A percentile compares a stretch with the other conserved stretches of the same genome.
phyloP scores from a whole-genome alignment of 2,797 vertebrate species.

The Dromococcyx pavoninus region DNA sequence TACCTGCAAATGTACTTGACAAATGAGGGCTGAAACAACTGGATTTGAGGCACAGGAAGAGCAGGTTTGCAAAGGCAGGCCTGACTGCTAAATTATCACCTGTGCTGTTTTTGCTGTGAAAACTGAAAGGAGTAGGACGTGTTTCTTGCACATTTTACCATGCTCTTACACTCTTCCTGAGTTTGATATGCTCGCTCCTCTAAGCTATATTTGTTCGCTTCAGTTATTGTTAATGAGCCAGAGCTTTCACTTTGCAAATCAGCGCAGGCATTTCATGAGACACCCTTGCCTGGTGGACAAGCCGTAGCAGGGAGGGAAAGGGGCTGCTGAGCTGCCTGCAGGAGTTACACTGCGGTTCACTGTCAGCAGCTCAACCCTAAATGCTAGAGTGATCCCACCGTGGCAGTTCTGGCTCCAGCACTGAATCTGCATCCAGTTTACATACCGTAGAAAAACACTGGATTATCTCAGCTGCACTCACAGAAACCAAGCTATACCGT shows the following conservation, averaged over 20 bases:
- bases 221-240: neutral
- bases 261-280: neutral
- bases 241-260: neutral
- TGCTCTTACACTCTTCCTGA: neutral
- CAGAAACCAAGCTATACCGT: neutral
- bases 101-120: neutral
- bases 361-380: neutral
- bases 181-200: neutral
- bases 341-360: neutral
- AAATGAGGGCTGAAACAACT: slow-evolving; percentile 5
- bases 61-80: slow-evolving; percentile 2
- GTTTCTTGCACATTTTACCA: neutral
- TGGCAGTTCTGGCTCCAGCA: neutral
- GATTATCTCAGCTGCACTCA: neutral
- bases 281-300: neutral
- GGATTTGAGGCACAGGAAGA: neutral
- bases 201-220: slow-evolving; percentile 3
- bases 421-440: neutral
- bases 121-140: neutral
- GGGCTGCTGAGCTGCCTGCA: slow-evolving; percentile 23
- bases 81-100: neutral
- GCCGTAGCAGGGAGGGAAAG: neutral
- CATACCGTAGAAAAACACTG: neutral
- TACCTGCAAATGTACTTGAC: neutral
- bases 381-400: neutral